Evolutionary conservation across 2,797 vertebrate species (phyloP), one percentile per base, ranked within the genome.

Genomic region (Rhynchotus rufescens): DNA sequence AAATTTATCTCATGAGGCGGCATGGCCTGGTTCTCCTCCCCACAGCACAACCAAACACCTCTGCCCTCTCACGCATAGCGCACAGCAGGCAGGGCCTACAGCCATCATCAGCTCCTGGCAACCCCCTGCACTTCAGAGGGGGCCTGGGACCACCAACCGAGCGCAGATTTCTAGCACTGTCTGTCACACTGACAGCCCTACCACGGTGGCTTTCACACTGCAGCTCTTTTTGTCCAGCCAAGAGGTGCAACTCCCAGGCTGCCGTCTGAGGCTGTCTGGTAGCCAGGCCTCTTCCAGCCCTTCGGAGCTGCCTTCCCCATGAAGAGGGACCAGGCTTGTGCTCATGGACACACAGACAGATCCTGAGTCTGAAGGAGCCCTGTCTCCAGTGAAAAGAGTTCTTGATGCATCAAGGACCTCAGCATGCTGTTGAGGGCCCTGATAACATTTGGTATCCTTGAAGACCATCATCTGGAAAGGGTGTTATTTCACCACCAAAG

Each of bases 191-290:
- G 59, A 8, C 32, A 26, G 23, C 44, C 44, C 34, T 3, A 23
- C 9, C 3, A 19, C 4, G 0, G 1, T 2, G 3, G 59, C 61
- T 40, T 34, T 80, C 6, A 20, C 66, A 89, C 49, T 14, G 25
- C 54, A 83, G 59, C 26, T 64, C 44, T 10, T 3, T 32, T 42
- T 60, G 49, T 26, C 68, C 56, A 49, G 0, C 45, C 23, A 8
- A 2, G 30, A 81, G 36, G 16, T 64, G 28, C 21, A 34, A 23
- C 23, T 40, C 42, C 5, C 57, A 69, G 61, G 28, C 56, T 79
- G 36, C 56, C 34, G 7, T 14, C 40, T 7, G 22, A 36, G 60
- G 34, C 30, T 77, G 6, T 66, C 47, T 49, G 47, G 14, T 52
- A 66, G 21, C 34, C 42, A 44, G 26, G 62, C 4, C 26, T 56